Base-by-base conservation (phyloP, 2,113 vertebrate species). In the Propithecus coquereli region DNA sequence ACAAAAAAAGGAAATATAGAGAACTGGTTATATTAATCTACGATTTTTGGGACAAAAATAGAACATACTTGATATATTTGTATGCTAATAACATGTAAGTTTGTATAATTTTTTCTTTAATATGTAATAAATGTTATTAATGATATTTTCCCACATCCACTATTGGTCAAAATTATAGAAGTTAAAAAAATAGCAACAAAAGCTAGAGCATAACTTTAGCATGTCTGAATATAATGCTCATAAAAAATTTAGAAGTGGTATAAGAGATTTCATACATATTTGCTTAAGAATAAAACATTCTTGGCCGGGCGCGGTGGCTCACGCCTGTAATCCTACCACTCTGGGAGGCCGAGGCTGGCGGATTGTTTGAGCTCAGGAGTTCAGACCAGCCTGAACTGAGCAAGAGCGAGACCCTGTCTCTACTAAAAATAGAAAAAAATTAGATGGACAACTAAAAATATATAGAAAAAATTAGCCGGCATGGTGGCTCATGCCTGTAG, bases 161-260 rank as follows among this genome's bases (percentile, higher is more conserved):
- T 66, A 43, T 37, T 87, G n/a, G 1, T 50, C 6, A 68, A 94
- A 83, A 66, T 54, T 32, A 47, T 25, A 57, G 47, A 90, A 90
- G 18, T 81, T 79, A 90, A 94, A 91, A 47, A 94, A 87, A 47
- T 16, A 70, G 70, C 3, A 94, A 59, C 5, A 81, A 96, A 85
- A 71, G 34, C 14, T 34, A 59, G 37, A 82, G 20, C 13, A 17
- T 57, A 57, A 79, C 52, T 61, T 7, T 66, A 71, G 2, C 27
- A 18, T 76, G 9, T n/a, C 47, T 81, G 8, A 83, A 27, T 32
- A 70, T 2, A 86, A 34, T 23, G 4, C 50, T 77, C 10, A 40
- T 68, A 37, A 37, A 92, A 79, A 52, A 34, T 47, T 85, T 83
- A 82, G n/a, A 59, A 37, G 22, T 47, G 27, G 30, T 25, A 25